Percentiles rank a stretch among this genome's conserved stretches.
phyloP scores from a whole-genome alignment of 2,797 vertebrate genomes.

The Simalia tracyae region DNA sequence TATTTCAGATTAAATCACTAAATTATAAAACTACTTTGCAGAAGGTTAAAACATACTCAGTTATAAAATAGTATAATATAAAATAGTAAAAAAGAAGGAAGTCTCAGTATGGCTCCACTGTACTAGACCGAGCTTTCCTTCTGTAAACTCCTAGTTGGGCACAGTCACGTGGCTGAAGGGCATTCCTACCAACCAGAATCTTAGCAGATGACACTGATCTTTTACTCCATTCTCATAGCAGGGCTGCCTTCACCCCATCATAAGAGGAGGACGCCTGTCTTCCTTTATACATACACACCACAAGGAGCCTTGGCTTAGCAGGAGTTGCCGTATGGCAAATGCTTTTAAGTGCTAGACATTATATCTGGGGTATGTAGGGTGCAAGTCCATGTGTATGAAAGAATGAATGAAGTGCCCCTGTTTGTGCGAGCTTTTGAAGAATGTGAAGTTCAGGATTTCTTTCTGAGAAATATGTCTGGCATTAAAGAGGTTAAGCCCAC shows the following conservation, averaged over 20 bases:
- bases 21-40: neutral
- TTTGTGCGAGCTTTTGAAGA: neutral
- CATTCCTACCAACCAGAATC: neutral
- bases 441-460: neutral
- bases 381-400: neutral
- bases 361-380: neutral
- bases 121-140: neutral
- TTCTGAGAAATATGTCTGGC: neutral
- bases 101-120: neutral
- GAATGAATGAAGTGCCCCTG: neutral
- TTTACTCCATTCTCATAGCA: neutral
- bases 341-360: neutral
- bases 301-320: neutral
- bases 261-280: neutral
- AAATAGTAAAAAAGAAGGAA: neutral
- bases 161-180: neutral
- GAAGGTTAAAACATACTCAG: neutral
- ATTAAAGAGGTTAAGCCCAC: neutral
- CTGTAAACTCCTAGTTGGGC: neutral
- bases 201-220: neutral
- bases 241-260: neutral
- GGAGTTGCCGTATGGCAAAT: neutral
- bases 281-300: neutral
- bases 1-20: neutral
- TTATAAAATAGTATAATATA: neutral